Evolutionary conservation across 2,888 invertebrate genomes (phyloP).

Genomic region (Tetranychus piercei): DNA sequence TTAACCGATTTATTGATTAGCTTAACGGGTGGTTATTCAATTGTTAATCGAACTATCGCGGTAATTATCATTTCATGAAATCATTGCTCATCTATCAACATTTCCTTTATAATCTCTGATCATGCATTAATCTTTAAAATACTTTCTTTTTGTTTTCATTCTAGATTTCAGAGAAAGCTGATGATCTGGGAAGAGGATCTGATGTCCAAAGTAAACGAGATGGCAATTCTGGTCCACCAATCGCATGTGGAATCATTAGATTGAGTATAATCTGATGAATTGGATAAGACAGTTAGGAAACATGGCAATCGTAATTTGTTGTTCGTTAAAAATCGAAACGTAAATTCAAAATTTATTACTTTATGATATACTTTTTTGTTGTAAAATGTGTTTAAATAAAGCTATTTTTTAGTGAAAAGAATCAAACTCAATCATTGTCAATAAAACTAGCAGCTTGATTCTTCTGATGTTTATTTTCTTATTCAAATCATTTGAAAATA

Average conservation of each 20-base stretch:
- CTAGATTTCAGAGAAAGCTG: constrained; percentile 9
- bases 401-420: too few relatives aligned
- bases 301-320: too few relatives aligned
- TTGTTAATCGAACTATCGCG: constrained; percentile 66
- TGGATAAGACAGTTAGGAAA: too few relatives aligned
- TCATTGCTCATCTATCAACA: constrained; percentile 21
- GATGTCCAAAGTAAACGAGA: constrained; percentile 3
- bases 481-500: too few relatives aligned
- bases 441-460: too few relatives aligned
- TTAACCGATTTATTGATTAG: constrained; percentile 47
- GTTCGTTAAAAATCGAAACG: too few relatives aligned
- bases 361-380: too few relatives aligned
- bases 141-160: not conserved
- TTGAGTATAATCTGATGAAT: not conserved
- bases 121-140: not conserved
- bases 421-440: too few relatives aligned
- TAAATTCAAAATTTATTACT: too few relatives aligned
- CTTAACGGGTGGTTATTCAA: constrained; percentile 49
- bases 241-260: constrained; percentile 13
- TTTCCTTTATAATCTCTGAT: too few relatives aligned
- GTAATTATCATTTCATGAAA: constrained; percentile 31
- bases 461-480: too few relatives aligned
- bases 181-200: constrained; percentile 7
- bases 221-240: constrained; percentile 9
- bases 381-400: too few relatives aligned